phyloP scores from a whole-genome alignment of 2,888 invertebrate genomes.

The Perizoma flavofasciatum region DNA sequence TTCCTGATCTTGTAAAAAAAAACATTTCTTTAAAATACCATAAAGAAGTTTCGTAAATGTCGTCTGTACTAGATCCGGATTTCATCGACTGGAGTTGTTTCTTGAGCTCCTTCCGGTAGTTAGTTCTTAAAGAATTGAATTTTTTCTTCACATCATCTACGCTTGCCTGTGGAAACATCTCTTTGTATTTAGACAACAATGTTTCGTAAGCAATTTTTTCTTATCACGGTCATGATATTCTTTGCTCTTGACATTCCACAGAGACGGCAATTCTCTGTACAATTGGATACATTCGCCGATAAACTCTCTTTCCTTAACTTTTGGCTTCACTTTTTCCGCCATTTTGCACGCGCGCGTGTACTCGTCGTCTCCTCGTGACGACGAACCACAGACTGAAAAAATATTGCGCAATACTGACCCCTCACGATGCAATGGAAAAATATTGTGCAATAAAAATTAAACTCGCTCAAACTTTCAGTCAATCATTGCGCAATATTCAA shows the following conservation, averaged over 20 bases:
- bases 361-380: conserved; percentile 1
- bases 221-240: conserved; percentile 27
- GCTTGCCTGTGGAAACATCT: conserved; percentile 31
- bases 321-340: conserved; percentile 10
- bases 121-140: conserved; percentile 41
- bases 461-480: conserved; percentile 26
- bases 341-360: conserved; percentile 10
- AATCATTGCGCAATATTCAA: conserved; percentile 30
- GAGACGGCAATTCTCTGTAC: conserved; percentile 24
- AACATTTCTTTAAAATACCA: conserved; percentile 38
- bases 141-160: conserved; percentile 44
- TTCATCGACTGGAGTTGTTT: conserved; percentile 35
- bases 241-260: conserved; percentile 30
- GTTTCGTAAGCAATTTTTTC: conserved; percentile 17
- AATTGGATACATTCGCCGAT: conserved; percentile 27
- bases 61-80: conserved; percentile 27
- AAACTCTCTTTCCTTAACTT: conserved; percentile 22
- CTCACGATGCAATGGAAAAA: conserved; percentile 14
- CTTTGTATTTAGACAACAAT: conserved; percentile 38
- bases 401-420: conserved; percentile 5
- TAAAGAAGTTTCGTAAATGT: conserved; percentile 33
- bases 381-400: conserved; percentile 9
- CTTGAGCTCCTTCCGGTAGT: conserved; percentile 41
- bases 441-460: conserved; percentile 26
- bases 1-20: conserved; percentile 32